Conservation (phyloP, 2,113 vertebrate species). For the Cygnus buccinator region DNA sequence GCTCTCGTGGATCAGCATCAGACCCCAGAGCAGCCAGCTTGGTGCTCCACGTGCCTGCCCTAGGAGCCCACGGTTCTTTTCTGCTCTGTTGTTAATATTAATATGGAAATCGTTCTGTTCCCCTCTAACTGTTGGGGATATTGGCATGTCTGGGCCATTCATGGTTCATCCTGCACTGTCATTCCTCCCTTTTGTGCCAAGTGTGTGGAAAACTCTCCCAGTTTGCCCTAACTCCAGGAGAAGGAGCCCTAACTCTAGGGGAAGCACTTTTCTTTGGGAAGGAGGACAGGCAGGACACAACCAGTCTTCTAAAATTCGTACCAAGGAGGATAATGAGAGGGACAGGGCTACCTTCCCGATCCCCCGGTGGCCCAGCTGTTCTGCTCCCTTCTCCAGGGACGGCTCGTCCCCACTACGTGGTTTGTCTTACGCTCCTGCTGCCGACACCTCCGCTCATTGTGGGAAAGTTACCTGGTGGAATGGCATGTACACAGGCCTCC, state of each 20-base stretch:
- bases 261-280: neutral
- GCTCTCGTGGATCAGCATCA: neutral
- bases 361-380: neutral
- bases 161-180: neutral
- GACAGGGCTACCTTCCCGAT: neutral
- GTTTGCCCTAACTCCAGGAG: neutral
- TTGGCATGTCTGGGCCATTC: accelerated
- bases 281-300: neutral
- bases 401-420: neutral
- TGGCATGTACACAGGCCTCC: neutral
- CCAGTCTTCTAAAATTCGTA: neutral
- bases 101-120: neutral
- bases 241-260: neutral
- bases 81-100: neutral
- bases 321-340: neutral
- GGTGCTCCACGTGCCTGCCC: neutral
- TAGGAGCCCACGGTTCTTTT: neutral
- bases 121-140: neutral
- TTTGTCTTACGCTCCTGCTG: neutral
- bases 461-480: conserved; percentile 32
- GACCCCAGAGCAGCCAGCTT: neutral
- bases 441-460: neutral
- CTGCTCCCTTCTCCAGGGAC: neutral
- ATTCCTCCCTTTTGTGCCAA: neutral
- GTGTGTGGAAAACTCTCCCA: neutral